A percentile compares a stretch with the other conserved stretches of the same genome.
These are phyloP conservation scores for Dascyllus trimaculatus DNA, from an alignment of 2,113 vertebrate species.

Conservation along the genomic window DNA sequence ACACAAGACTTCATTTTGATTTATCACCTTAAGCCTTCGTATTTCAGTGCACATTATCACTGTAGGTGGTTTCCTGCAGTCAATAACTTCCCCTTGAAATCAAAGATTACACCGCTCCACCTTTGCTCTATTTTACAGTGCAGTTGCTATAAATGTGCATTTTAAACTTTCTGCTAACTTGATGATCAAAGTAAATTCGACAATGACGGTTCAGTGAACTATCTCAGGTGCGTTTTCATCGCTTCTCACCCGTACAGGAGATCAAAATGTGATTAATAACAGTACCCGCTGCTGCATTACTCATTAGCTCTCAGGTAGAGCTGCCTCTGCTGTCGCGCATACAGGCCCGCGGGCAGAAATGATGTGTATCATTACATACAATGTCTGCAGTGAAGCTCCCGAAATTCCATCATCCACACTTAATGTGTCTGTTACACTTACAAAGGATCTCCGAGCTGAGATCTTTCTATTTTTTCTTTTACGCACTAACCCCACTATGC, in stretches of 20 bases:
- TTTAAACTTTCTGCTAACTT: constrained; percentile 17
- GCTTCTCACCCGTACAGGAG: constrained; percentile 37
- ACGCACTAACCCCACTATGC: constrained; percentile 7
- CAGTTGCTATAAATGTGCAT: constrained; percentile 14
- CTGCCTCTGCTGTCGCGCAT: constrained; percentile 31
- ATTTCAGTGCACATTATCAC: constrained; percentile 23
- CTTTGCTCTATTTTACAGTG: constrained; percentile 2
- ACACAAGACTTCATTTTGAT: constrained; percentile 26
- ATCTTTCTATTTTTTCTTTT: background rate
- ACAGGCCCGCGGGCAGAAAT: constrained; percentile 45
- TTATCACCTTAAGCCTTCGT: constrained; percentile 30
- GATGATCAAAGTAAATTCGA: constrained; percentile 44
- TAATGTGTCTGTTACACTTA: constrained; percentile 53
- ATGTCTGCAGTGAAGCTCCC: constrained; percentile 39
- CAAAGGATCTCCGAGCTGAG: constrained; percentile 45
- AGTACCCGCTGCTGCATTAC: constrained; percentile 33
- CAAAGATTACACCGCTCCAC: background rate
- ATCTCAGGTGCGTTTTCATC: constrained; percentile 48
- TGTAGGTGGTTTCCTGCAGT: constrained; percentile 10
- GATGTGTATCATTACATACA: constrained; percentile 66
- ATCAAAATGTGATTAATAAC: constrained; percentile 74
- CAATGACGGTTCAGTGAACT: constrained; percentile 57
- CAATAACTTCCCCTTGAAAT: constrained; percentile 20
- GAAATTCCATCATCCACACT: constrained; percentile 57
- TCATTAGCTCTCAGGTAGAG: constrained; percentile 64